Evolutionary conservation across 1,140 invertebrate species (phyloP).

Genomic region (Streblospio benedicti): DNA sequence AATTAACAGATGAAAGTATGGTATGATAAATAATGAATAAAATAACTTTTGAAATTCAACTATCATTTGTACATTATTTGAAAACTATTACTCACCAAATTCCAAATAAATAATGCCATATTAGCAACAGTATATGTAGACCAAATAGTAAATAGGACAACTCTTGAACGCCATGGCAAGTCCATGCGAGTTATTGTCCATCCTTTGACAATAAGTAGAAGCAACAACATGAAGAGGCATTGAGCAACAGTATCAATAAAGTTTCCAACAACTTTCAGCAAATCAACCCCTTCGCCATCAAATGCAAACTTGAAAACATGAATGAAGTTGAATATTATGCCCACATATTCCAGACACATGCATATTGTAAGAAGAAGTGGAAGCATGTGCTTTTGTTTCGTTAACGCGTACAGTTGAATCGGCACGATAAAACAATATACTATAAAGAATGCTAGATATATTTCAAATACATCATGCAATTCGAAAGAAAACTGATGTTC

Average conservation of each 20-base stretch:
- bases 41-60: too few species aligned
- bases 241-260: constrained; percentile 83
- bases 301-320: constrained; percentile 81
- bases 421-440: constrained; percentile 74
- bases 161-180: constrained; percentile 64
- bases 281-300: constrained; percentile 75
- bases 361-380: constrained; percentile 84
- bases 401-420: constrained; percentile 79
- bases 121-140: constrained; percentile 81
- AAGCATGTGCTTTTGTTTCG: constrained; percentile 76
- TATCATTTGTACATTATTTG: too few species aligned
- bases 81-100: constrained; percentile 62
- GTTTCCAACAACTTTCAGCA: constrained; percentile 74
- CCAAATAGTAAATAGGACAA: constrained; percentile 80
- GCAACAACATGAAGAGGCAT: constrained; percentile 87
- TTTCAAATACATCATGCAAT: constrained; percentile 73
- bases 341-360: constrained; percentile 73
- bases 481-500: constrained; percentile 96
- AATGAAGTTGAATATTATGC: constrained; percentile 74
- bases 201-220: constrained; percentile 86
- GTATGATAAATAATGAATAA: too few species aligned
- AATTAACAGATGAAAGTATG: too few species aligned
- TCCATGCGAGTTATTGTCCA: constrained; percentile 89
- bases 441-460: constrained; percentile 80
- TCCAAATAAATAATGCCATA: constrained; percentile 88